A percentile compares a stretch with the other conserved stretches of the same genome.
Evolutionary conservation across 2,888 invertebrate genomes (phyloP).

Genomic region (Stenchaetothrips biformis): DNA sequence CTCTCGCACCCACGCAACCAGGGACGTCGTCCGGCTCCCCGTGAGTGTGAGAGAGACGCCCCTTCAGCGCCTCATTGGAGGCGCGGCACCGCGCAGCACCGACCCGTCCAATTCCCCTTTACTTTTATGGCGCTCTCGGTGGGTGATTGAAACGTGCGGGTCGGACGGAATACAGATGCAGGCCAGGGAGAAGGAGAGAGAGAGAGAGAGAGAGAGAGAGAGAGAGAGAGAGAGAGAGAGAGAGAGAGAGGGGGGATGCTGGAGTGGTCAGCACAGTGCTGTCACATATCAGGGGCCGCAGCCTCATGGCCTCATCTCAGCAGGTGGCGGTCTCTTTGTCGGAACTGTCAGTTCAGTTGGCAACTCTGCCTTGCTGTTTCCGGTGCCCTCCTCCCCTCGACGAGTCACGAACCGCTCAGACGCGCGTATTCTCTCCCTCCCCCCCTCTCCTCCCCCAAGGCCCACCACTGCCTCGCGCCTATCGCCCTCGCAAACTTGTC

Average conservation of each 20-base stretch:
- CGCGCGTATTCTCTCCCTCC: not conserved
- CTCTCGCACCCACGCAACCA: too few relatives aligned
- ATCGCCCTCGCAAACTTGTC: conserved; percentile 31
- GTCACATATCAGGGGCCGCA: not conserved
- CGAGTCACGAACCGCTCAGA: not conserved
- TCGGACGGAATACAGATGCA: not conserved
- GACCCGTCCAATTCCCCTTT: too few relatives aligned
- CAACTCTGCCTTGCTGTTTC: too few relatives aligned
- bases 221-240: conserved; percentile 5
- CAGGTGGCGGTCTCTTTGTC: too few relatives aligned
- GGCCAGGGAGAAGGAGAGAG: not conserved
- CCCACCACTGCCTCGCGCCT: not conserved
- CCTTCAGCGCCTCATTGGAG: too few relatives aligned
- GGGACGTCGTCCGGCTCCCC: too few relatives aligned
- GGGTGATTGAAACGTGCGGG: too few relatives aligned
- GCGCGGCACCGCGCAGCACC: too few relatives aligned
- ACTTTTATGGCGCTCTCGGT: too few relatives aligned
- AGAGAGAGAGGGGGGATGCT: not conserved
- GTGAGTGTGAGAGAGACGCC: too few relatives aligned
- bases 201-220: conserved; percentile 26
- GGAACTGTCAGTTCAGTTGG: too few relatives aligned
- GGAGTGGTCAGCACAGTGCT: not conserved
- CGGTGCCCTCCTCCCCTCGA: too few relatives aligned
- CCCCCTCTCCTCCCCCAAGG: not conserved
- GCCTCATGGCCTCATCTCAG: not conserved